Percentiles rank a stretch among this genome's conserved stretches.
phyloP scores from a whole-genome alignment of 2,888 invertebrate genomes.

The Achlya flavicornis region DNA sequence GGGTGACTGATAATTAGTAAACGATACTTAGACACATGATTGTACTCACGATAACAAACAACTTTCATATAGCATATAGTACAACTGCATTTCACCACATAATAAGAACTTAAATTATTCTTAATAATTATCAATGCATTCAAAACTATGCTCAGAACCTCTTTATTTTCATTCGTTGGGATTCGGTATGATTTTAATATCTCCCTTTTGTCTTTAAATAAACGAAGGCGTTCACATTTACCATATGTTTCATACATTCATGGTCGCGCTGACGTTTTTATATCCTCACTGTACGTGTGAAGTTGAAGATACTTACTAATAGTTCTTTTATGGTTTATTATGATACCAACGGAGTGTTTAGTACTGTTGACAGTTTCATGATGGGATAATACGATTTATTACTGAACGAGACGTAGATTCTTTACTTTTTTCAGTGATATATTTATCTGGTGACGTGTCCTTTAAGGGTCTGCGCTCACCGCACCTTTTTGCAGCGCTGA shows the following conservation, averaged over 20 bases:
- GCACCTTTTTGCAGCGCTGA: constrained; percentile 8
- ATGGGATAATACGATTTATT: constrained; percentile 53
- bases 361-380: constrained; percentile 71
- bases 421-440: constrained; percentile 19
- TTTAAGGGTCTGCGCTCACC: too few relatives aligned
- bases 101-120: too few relatives aligned
- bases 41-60: too few relatives aligned
- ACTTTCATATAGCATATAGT: too few relatives aligned
- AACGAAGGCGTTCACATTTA: constrained; percentile 32
- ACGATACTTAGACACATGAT: too few relatives aligned
- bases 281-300: constrained; percentile 65
- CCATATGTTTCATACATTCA: constrained; percentile 68
- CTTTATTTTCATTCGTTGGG: constrained; percentile 24
- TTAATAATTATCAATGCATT: too few relatives aligned
- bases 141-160: background rate
- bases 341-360: constrained; percentile 76
- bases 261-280: constrained; percentile 72
- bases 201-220: constrained; percentile 49
- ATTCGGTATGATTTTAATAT: constrained; percentile 29
- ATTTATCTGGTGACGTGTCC: constrained; percentile 22
- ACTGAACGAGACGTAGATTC: constrained; percentile 18
- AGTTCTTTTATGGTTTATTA: constrained; percentile 70
- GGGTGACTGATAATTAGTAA: too few relatives aligned
- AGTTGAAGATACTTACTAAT: constrained; percentile 63
- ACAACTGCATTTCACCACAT: too few relatives aligned